Evolutionary conservation across 2,888 invertebrate species (phyloP), one percentile per base, ranked within the genome.

Genomic region (Drosophila robusta): DNA sequence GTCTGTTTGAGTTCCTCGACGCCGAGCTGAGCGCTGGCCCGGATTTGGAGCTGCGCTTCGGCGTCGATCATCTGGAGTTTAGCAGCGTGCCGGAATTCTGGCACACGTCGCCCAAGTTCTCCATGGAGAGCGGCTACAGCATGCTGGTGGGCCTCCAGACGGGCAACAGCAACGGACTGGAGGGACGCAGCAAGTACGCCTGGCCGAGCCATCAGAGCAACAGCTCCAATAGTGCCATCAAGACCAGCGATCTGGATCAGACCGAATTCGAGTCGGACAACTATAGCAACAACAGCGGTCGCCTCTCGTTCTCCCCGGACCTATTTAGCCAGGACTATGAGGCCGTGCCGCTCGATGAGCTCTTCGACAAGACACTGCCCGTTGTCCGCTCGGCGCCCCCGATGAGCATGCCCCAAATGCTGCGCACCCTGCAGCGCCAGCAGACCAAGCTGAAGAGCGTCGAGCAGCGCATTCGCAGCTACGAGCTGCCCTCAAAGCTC

Each of bases 51-150:
- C 24, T 90, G 12, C 83, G 87, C 3, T 92, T 91, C 54, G 92
- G 91, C 29, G 88, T 91, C 9, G 92, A 91, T 69, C 66, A 87
- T 8, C 71, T 87, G 46, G 91, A 91, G 34, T 91, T 91, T 32
- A 91, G 91, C 32, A 78, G 77, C 52, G 72, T 80, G 7, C 78
- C 89, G 0, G 87, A 91, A 29, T 89, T 84, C 52, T 88, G 80
- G 78, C 51, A 74, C 26, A 75, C 61, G 3, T 57, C 72, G 4
- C 77, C 79, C 4, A 90, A 87, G 60, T 87, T 84, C 39, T 90
- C 91, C 3, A 83, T 91, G 22, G 91, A 89, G 49, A 91, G 90
- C 51, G 87, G 69, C 63, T 92, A 91, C 73, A 90, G 90, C 68
- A 89, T 91, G 87, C 63, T 91, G 22, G 90, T 91, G 12, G 91